Conservation (phyloP, 2,888 invertebrate genomes). For the Drosophila picticornis region DNA sequence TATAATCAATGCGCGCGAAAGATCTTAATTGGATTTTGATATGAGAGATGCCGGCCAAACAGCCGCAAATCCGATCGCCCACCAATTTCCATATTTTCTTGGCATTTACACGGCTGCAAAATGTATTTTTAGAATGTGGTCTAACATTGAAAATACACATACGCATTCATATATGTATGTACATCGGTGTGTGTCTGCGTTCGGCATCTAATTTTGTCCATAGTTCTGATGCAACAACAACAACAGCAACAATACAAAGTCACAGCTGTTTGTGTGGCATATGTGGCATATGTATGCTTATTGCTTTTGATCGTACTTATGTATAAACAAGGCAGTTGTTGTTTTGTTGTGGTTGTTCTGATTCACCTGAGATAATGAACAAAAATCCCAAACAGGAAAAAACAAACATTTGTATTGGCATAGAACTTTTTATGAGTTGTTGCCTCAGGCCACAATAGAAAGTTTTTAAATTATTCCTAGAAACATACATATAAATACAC, state of each 20-base stretch:
- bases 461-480: slow-evolving; percentile 2
- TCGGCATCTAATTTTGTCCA: slow-evolving; percentile 61
- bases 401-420: slow-evolving; percentile 23
- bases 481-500: background rate
- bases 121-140: slow-evolving; percentile 66
- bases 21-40: slow-evolving; percentile 79
- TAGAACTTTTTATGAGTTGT: slow-evolving; percentile 22
- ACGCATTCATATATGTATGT: slow-evolving; percentile 2
- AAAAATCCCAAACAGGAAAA: background rate
- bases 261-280: slow-evolving; percentile 47
- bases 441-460: slow-evolving; percentile 18
- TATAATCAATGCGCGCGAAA: slow-evolving; percentile 57
- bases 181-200: slow-evolving; percentile 1
- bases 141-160: slow-evolving; percentile 69
- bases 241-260: slow-evolving; percentile 12
- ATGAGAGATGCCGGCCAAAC: slow-evolving; percentile 38
- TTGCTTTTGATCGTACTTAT: slow-evolving; percentile 38
- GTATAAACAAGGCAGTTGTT: slow-evolving; percentile 25
- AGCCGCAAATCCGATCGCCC: slow-evolving; percentile 24
- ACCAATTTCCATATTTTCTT: slow-evolving; percentile 49
- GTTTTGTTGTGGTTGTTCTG: slow-evolving; percentile 18
- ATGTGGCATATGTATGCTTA: slow-evolving; percentile 51
- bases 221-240: slow-evolving; percentile 35
- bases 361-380: slow-evolving; percentile 21
- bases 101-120: slow-evolving; percentile 60